A percentile compares a stretch with the other conserved stretches of the same genome.
These are phyloP conservation scores for Dinocampus coccinellae DNA, from an alignment of 2,888 invertebrate genomes.

Conservation along the genomic window DNA sequence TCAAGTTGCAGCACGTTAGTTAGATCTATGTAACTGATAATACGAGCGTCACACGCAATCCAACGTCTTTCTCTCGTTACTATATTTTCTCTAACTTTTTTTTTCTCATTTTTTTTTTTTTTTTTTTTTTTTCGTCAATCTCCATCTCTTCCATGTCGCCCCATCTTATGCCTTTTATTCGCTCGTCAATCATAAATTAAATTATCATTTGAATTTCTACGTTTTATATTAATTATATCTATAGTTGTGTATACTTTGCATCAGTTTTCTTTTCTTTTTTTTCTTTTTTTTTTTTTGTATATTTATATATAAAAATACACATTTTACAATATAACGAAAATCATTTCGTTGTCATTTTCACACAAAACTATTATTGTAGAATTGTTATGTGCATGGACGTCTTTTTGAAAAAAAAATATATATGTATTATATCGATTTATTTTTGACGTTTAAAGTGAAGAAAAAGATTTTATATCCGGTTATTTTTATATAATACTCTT, in stretches of 20 bases:
- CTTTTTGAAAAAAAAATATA: neutral
- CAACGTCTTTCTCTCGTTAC: constrained; percentile 16
- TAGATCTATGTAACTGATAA: constrained; percentile 28
- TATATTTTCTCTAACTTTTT: neutral
- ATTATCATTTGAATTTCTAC: constrained; percentile 30
- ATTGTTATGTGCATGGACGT: constrained; percentile 18
- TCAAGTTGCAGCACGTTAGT: constrained; percentile 8
- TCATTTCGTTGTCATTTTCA: neutral
- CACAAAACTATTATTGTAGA: neutral
- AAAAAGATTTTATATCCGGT: neutral
- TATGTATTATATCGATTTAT: no score
- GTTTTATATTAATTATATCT: neutral
- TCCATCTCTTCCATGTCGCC: no score
- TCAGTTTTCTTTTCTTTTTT: neutral
- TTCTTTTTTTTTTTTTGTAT: neutral
- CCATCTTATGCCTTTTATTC: constrained; percentile 3
- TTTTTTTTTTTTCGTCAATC: no score
- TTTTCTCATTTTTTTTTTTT: no score
- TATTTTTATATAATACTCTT: neutral
- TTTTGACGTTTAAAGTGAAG: neutral
- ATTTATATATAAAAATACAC: neutral
- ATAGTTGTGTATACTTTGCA: no score
- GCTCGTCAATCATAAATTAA: constrained; percentile 36
- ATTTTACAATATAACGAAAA: neutral
- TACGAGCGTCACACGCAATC: constrained; percentile 38